Evolutionary conservation across 1,140 invertebrate species (phyloP), one percentile per base, ranked within the genome.

Genomic region (Antheraea mylitta): DNA sequence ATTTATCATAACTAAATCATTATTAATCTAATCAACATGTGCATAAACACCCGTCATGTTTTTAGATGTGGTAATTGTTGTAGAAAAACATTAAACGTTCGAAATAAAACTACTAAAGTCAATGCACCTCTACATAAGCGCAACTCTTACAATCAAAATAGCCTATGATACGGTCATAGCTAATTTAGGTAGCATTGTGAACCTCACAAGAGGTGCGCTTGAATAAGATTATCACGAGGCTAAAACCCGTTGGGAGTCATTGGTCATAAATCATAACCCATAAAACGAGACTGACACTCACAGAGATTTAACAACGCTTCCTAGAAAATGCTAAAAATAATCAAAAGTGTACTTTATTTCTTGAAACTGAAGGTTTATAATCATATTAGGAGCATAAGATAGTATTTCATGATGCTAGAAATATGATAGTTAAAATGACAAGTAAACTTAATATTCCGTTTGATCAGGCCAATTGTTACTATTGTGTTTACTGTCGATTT

Each of bases 131-230:
- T 66, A 11, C 7, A 36, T 18, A 10, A 66, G 11, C 53, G 36
- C 19, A 59, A 36, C 53, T n/a, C 58, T 58, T 66, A 66, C 10
- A 7, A 73, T 83, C 74, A 75, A 77, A 81, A 76, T 76, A 76
- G 77, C 79, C 78, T 78, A 80, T 77, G 79, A 83, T 82, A 83
- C 80, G 78, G 77, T 83, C 82, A 79, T 83, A 87, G 86, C 89
- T 92, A 92, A 92, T 92, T 92, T 92, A 91, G 85, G 90, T 92
- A 91, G 90, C 90, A 92, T 92, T 92, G 90, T 91, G 79, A 81
- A 83, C 79, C 80, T 81, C 82, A 84, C 81, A 86, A 85, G 81
- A 86, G 82, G 80, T 74, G 76, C 75, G 78, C 75, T 81, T 90
- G 87, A 90, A 89, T 92, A 84, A 92, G 87, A 92, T 92, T 91